Conservation (phyloP, 1,140 invertebrate genomes). For the Lethrus apterus region DNA sequence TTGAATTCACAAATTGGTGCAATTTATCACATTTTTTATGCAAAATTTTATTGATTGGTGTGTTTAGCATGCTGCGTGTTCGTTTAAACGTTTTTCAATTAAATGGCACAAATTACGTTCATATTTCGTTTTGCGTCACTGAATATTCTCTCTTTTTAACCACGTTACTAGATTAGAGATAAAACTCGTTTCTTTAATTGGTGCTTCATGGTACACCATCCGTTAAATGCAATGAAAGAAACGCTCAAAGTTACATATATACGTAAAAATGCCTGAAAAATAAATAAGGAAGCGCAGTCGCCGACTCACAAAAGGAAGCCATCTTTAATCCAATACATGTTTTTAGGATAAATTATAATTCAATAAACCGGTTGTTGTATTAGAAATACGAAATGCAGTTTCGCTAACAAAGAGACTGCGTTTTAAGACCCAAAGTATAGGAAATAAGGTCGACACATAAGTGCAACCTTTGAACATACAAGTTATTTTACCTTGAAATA, state of each 20-base stretch:
- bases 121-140: too few relatives aligned
- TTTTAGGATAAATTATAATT: slow-evolving; percentile 20
- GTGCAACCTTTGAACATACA: slow-evolving; percentile 9
- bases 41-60: too few relatives aligned
- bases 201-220: background rate
- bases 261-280: background rate
- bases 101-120: too few relatives aligned
- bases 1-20: too few relatives aligned
- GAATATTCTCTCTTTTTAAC: too few relatives aligned
- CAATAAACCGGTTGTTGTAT: slow-evolving; percentile 18
- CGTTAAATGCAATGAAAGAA: slow-evolving; percentile 3
- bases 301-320: slow-evolving; percentile 2
- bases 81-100: too few relatives aligned
- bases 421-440: slow-evolving; percentile 11
- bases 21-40: too few relatives aligned
- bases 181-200: too few relatives aligned
- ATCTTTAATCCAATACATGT: slow-evolving; percentile 9
- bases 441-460: slow-evolving; percentile 11
- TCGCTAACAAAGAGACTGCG: slow-evolving; percentile 13
- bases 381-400: slow-evolving; percentile 16
- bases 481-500: slow-evolving; percentile 13
- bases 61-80: too few relatives aligned
- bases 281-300: too few relatives aligned
- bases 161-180: too few relatives aligned
- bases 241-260: background rate